phyloP scores from a whole-genome alignment of 2,113 vertebrate genomes.

The rat (Rattus norvegicus) region GRCr8 NC_086034.1:88431001-88431500 shows the following conservation, averaged over 20 bases:
- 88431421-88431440: neutral
- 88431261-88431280: neutral
- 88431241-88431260: rapidly evolving
- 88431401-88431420: neutral
- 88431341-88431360: neutral
- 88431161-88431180: neutral
- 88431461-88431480: neutral
- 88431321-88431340: neutral
- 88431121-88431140: neutral
- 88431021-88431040: neutral
- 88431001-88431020: neutral
- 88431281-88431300: neutral
- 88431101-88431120: neutral
- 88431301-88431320: neutral
- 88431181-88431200: neutral
- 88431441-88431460: neutral
- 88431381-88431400: neutral
- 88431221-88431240: neutral
- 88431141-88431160: neutral
- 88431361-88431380: neutral
- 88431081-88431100: neutral
- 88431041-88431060: neutral
- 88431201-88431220: neutral
- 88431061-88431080: neutral
- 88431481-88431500: neutral